These are phyloP conservation scores for Ennomos erosarius DNA, from an alignment of 2,888 invertebrate genomes.

Conservation along the genomic window DNA sequence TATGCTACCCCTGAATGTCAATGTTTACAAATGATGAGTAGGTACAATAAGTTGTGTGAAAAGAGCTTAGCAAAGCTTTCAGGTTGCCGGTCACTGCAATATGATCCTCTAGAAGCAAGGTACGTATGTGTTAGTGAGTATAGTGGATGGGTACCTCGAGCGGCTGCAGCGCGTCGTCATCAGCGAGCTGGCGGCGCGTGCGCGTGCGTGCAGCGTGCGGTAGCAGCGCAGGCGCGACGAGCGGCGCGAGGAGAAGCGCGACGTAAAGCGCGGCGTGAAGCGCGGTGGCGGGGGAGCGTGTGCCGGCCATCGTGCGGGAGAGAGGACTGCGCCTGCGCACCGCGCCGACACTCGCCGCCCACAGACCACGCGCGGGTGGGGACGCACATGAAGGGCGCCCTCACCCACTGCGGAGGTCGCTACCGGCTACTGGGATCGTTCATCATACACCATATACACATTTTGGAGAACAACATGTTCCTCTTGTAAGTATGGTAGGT, in stretches of 20 bases:
- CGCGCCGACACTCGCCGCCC: background rate
- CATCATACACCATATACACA: too few species aligned
- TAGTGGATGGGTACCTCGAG: conserved; percentile 60
- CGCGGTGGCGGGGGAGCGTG: conserved; percentile 49
- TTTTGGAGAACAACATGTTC: too few species aligned
- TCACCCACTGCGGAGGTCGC: too few species aligned
- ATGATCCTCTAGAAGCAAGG: too few species aligned
- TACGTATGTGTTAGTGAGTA: too few species aligned
- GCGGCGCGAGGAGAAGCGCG: conserved; percentile 47
- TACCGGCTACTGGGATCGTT: too few species aligned
- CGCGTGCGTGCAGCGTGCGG: conserved; percentile 33
- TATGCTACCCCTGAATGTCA: too few species aligned
- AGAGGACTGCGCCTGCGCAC: conserved; percentile 43
- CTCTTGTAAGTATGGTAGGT: too few species aligned
- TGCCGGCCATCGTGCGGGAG: conserved; percentile 55
- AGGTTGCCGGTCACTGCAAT: too few species aligned
- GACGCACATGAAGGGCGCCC: conserved; percentile 15
- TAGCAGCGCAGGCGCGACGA: conserved; percentile 48
- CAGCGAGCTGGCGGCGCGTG: conserved; percentile 68
- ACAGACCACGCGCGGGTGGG: conserved; percentile 25
- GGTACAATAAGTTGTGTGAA: too few species aligned
- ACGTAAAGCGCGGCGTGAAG: conserved; percentile 47
- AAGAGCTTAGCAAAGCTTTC: too few species aligned
- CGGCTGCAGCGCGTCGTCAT: conserved; percentile 73
- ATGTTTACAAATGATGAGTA: too few species aligned